Percentiles rank a stretch among this genome's conserved stretches.
Evolutionary conservation across 2,113 vertebrate genomes (phyloP).

Genomic region (Pomatorhinus ruficollis): DNA sequence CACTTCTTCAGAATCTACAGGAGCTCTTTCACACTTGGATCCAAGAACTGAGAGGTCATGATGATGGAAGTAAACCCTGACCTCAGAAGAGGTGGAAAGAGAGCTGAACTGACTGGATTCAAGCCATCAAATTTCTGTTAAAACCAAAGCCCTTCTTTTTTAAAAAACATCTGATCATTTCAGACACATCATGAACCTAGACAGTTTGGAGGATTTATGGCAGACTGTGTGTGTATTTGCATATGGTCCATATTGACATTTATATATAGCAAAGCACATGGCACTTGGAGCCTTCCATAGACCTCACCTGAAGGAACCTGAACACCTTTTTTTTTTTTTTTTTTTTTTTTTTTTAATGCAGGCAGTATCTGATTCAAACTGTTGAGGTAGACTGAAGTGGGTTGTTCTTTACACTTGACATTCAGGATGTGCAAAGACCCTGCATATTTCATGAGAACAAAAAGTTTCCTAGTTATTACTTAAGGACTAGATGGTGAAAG

Average conservation of each 20-base stretch:
- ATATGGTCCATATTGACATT: background rate
- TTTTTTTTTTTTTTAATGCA: background rate
- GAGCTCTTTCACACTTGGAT: constrained; percentile 54
- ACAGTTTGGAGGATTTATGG: background rate
- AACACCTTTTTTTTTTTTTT: background rate
- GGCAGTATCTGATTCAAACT: background rate
- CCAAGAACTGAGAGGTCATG: background rate
- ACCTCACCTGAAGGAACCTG: background rate
- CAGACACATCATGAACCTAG: background rate
- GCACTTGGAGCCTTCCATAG: background rate
- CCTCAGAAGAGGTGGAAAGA: background rate
- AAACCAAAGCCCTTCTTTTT: background rate
- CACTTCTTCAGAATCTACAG: constrained; percentile 41
- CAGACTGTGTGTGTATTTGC: background rate
- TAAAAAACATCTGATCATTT: background rate
- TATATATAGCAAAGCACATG: background rate
- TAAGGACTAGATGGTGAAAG: background rate
- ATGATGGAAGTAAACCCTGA: background rate
- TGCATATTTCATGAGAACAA: background rate
- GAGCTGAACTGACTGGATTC: background rate
- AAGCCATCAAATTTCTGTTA: background rate
- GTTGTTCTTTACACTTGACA: background rate
- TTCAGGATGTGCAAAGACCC: background rate
- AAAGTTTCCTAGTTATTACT: background rate
- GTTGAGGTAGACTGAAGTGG: background rate